Conservation (phyloP, 1,140 invertebrate species). For the Drepana arcuata region DNA sequence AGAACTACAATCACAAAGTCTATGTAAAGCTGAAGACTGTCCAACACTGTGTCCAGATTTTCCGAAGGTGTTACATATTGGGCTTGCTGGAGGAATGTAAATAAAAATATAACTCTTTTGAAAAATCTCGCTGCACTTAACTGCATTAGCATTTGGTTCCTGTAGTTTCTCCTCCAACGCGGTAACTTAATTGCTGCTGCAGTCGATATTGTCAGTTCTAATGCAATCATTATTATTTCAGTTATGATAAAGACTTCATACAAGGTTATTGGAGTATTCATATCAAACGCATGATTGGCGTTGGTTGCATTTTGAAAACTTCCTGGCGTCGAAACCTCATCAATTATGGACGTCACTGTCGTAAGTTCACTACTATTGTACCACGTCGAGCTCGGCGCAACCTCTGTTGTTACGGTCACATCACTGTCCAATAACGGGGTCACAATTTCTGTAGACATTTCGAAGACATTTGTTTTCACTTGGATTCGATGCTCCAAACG, state of each 20-base stretch:
- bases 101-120: conserved; percentile 33
- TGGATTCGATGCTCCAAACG: too few relatives aligned
- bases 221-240: conserved; percentile 49
- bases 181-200: conserved; percentile 36
- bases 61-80: conserved; percentile 8
- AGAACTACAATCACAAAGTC: conserved; percentile 49
- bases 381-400: conserved; percentile 1
- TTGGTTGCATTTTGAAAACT: not conserved
- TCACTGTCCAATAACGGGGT: conserved; percentile 1
- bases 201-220: conserved; percentile 38
- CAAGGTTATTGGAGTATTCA: not conserved
- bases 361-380: conserved; percentile 10
- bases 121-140: conserved; percentile 42
- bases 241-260: conserved; percentile 38
- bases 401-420: not conserved
- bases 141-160: conserved; percentile 61
- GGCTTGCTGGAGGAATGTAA: conserved; percentile 26
- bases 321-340: too few relatives aligned
- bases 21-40: conserved; percentile 36
- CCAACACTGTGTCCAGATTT: conserved; percentile 10
- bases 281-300: not conserved
- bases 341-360: too few relatives aligned
- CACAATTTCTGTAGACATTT: conserved; percentile 13
- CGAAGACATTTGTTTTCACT: conserved; percentile 3
- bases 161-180: conserved; percentile 47